Percentiles rank a stretch among this genome's conserved stretches.
phyloP scores from a whole-genome alignment of 1,140 invertebrate genomes.

The Acromyrmex heyeri region DNA sequence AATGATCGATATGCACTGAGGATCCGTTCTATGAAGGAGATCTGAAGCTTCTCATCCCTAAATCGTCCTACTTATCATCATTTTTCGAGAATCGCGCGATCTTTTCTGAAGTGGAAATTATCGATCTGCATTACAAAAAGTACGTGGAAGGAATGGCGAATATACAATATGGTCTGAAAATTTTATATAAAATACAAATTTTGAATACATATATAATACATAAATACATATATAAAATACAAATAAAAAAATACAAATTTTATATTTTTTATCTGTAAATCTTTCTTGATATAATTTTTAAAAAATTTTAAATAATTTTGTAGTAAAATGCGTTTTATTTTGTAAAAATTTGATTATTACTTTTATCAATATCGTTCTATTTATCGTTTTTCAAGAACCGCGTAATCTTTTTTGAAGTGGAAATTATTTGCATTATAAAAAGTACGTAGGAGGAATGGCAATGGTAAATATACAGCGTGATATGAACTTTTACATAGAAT shows the following conservation, averaged over 20 bases:
- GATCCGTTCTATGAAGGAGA: conserved; percentile 25
- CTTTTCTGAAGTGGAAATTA: conserved; percentile 33
- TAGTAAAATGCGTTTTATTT: too few relatives aligned
- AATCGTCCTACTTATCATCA: conserved; percentile 36
- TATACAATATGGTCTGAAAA: too few relatives aligned
- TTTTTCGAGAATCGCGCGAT: conserved; percentile 39
- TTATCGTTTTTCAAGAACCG: conserved; percentile 43
- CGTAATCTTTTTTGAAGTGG: conserved; percentile 7
- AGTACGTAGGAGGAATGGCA: background rate
- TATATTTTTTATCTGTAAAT: too few relatives aligned
- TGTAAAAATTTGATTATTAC: too few relatives aligned
- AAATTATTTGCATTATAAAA: conserved; percentile 36
- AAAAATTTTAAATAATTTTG: too few relatives aligned
- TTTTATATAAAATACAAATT: too few relatives aligned
- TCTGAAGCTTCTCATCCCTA: conserved; percentile 12
- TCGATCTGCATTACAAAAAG: conserved; percentile 18
- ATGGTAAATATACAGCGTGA: background rate
- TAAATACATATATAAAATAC: too few relatives aligned
- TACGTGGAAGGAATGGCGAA: background rate
- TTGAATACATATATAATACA: too few relatives aligned
- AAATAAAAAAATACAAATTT: too few relatives aligned
- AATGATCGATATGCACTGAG: conserved; percentile 45
- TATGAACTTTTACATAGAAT: background rate
- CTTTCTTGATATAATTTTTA: too few relatives aligned
- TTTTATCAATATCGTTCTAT: conserved; percentile 7